These are phyloP conservation scores for Boloria euphrosyne DNA, from an alignment of 2,888 invertebrate genomes.

Conservation along the genomic window DNA sequence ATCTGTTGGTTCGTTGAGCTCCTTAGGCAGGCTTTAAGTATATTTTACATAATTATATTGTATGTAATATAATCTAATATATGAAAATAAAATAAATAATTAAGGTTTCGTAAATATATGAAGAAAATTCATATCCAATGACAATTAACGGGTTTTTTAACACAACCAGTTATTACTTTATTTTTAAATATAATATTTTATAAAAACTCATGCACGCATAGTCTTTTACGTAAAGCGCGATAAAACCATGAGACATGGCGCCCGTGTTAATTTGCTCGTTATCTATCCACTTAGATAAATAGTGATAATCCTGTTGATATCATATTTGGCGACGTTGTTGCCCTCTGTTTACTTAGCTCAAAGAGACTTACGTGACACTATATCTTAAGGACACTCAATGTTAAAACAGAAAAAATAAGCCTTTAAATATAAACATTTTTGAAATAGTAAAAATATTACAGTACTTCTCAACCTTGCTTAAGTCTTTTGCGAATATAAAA, in stretches of 20 bases:
- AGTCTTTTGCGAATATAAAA: too few species aligned
- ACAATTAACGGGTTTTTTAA: too few species aligned
- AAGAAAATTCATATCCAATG: too few species aligned
- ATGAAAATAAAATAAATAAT: too few species aligned
- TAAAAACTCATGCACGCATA: slow-evolving; percentile 20
- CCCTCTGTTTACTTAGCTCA: slow-evolving; percentile 51
- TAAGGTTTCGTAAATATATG: too few species aligned
- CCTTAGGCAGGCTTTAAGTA: too few species aligned
- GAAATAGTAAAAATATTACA: too few species aligned
- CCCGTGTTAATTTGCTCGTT: slow-evolving; percentile 58
- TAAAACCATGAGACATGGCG: slow-evolving; percentile 45
- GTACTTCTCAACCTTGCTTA: too few species aligned
- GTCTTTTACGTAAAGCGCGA: slow-evolving; percentile 27
- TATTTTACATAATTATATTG: too few species aligned
- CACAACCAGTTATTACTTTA: not conserved
- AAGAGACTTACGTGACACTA: slow-evolving; percentile 27
- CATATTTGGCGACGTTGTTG: slow-evolving; percentile 50
- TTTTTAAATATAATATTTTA: slow-evolving; percentile 14
- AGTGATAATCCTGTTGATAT: slow-evolving; percentile 68
- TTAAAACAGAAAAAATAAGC: not conserved
- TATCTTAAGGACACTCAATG: not conserved
- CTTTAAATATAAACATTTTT: not conserved
- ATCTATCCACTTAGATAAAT: slow-evolving; percentile 59
- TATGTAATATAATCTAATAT: too few species aligned
- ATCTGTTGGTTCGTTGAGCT: slow-evolving; percentile 31